Evolutionary conservation across 2,797 vertebrate species (phyloP), one percentile per base, ranked within the genome.

Genomic region (Myripristis jacobus): DNA sequence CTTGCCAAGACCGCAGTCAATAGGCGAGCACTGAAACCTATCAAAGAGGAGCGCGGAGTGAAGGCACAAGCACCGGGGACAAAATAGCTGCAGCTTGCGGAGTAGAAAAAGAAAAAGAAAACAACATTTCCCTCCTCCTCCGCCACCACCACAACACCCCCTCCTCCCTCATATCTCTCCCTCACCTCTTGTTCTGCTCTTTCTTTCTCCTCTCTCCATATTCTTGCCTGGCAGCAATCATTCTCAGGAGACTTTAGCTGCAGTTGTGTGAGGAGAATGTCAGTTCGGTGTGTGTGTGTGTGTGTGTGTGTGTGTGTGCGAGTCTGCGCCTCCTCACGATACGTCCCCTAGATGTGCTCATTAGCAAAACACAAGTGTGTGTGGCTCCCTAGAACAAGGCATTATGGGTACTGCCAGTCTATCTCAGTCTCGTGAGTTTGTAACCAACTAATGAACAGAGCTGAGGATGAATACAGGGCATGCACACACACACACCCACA

Each of bases 221-320:
- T 85, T 87, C 58, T 58, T 89, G 86, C 89, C 92, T 91, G 83
- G 87, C 88, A 91, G 92, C 90, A 87, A 77, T 91, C 78, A 79
- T 88, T 83, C 88, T 92, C 90, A 66, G 86, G 88, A 89, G 88
- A 89, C 57, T 79, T 80, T 71, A 85, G 83, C 70, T 90, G 86
- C 88, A 83, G 87, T 88, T 89, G 79, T 89, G 89, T 80, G 84
- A 90, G 82, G 76, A 89, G 77, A 91, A 90, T 89, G 83, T 92
- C 88, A 90, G 87, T 71, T 46, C 51, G 89, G 84, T 84, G 79
- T 79, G 77, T 80, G 55, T 71, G 19, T 46, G n/a, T 19, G 43
- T 38, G 54, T 50, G 50, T 60, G 58, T 59, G 44, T 70, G 43
- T 53, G 57, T 55, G 61, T 44, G 36, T 54, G 54, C 52, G 53